Percentiles rank a stretch among this genome's conserved stretches.
phyloP scores from a whole-genome alignment of 2,113 vertebrate genomes.

The Alaudala cheleensis region DNA sequence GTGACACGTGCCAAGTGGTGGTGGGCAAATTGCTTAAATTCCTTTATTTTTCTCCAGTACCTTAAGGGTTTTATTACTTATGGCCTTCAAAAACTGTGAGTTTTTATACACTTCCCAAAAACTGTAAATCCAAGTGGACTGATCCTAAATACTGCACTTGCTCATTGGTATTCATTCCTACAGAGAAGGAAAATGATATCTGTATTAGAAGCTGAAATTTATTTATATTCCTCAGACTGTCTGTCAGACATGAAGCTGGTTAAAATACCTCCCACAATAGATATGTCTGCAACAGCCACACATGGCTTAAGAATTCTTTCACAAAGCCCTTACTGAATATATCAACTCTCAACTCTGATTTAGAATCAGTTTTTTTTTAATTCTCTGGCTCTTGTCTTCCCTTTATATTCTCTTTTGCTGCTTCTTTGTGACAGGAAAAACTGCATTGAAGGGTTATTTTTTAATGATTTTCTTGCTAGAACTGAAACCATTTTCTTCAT shows the following conservation, averaged over 20 bases:
- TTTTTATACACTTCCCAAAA: background rate
- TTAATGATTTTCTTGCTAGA: background rate
- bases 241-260: background rate
- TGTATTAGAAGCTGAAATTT: background rate
- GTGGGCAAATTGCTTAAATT: background rate
- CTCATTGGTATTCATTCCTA: background rate
- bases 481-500: background rate
- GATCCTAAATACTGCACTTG: background rate
- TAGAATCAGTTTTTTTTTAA: background rate
- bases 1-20: background rate
- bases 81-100: background rate
- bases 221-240: background rate
- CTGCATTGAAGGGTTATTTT: background rate
- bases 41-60: background rate
- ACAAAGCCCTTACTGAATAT: background rate
- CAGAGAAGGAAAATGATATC: background rate
- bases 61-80: background rate
- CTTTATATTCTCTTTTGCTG: background rate
- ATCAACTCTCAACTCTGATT: background rate
- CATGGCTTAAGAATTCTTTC: background rate
- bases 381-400: background rate
- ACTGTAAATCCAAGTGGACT: background rate
- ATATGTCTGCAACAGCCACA: background rate
- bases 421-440: background rate
- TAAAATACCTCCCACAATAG: background rate